Conservation (phyloP, 2,797 vertebrate species). For the Parotocinclus haroldoi region DNA sequence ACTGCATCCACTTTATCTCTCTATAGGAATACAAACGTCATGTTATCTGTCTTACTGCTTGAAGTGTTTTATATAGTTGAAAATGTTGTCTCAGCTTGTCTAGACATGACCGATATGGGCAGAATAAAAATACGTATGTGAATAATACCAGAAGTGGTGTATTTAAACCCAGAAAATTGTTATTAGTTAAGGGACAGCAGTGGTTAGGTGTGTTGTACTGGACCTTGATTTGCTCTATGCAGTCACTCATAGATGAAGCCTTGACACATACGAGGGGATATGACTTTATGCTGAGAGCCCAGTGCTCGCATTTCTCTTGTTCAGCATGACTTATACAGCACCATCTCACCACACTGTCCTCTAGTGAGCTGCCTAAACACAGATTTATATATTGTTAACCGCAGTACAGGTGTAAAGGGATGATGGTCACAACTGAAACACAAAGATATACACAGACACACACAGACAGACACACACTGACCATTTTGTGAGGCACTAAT, state of each 20-base stretch:
- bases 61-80: background rate
- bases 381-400: background rate
- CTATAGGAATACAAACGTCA: conserved; percentile 54
- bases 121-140: no score
- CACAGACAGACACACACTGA: no score
- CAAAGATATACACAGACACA: no score
- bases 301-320: conserved; percentile 84
- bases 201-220: conserved; percentile 28
- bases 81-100: background rate
- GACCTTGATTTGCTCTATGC: conserved; percentile 87
- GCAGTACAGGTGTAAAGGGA: no score
- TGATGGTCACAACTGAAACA: no score
- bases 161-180: no score
- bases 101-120: no score
- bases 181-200: background rate
- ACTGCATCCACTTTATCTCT: conserved; percentile 85
- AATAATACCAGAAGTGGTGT: no score
- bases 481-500: no score
- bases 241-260: conserved; percentile 77
- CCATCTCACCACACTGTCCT: conserved; percentile 88
- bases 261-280: conserved; percentile 85
- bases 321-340: conserved; percentile 88
- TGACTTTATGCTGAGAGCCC: conserved; percentile 84
- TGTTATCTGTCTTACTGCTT: no score
- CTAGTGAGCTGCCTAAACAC: conserved; percentile 81